These are phyloP conservation scores for Camponotus fellah DNA, from an alignment of 2,888 invertebrate genomes.

Conservation along the genomic window DNA sequence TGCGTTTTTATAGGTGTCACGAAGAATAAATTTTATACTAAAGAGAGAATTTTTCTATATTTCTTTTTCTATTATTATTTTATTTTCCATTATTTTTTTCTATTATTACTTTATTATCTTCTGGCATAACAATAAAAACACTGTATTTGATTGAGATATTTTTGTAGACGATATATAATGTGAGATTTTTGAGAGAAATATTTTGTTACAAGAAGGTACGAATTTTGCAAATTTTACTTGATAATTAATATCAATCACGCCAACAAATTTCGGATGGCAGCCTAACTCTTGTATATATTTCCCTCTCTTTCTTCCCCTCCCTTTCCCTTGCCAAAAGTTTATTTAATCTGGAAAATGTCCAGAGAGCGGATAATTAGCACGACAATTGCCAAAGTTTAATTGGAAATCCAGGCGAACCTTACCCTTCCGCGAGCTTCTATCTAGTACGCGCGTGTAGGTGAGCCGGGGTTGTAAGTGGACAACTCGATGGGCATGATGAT, in stretches of 20 bases:
- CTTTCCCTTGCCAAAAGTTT: constrained; percentile 54
- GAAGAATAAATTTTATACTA: too few species aligned
- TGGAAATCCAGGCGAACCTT: constrained; percentile 72
- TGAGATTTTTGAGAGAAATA: neutral
- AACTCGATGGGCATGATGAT: constrained; percentile 40
- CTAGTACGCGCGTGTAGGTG: constrained; percentile 54
- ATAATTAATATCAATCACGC: constrained; percentile 61
- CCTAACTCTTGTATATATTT: neutral
- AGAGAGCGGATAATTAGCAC: constrained; percentile 74
- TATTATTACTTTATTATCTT: neutral
- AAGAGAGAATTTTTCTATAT: neutral
- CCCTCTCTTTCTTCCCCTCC: neutral
- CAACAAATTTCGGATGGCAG: constrained; percentile 58
- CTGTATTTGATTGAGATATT: neutral
- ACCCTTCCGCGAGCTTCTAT: constrained; percentile 60
- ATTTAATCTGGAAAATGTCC: constrained; percentile 76
- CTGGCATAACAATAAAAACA: neutral
- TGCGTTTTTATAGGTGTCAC: neutral
- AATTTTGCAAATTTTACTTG: constrained; percentile 26
- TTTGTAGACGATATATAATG: neutral
- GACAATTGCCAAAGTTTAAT: constrained; percentile 77
- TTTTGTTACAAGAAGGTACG: neutral
- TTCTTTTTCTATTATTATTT: neutral
- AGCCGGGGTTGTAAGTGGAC: constrained; percentile 48
- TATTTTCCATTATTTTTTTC: neutral